Percentiles rank a stretch among this genome's conserved stretches.
phyloP scores from a whole-genome alignment of 2,888 invertebrate genomes.

The Cephus pulcher region DNA sequence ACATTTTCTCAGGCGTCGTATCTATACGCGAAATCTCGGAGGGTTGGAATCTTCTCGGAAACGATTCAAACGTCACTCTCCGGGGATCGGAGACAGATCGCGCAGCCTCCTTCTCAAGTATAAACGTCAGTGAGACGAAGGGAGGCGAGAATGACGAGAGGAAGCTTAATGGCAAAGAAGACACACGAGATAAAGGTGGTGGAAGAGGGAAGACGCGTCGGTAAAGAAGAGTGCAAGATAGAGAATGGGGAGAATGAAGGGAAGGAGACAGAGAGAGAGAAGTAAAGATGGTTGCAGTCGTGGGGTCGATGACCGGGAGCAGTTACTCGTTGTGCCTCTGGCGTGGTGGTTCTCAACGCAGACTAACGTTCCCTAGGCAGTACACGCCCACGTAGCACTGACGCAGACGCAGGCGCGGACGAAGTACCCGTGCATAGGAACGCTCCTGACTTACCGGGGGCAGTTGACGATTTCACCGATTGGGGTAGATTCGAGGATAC shows the following conservation, averaged over 20 bases:
- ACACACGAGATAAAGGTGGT: neutral
- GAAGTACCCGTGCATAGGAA: neutral
- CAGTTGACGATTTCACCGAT: neutral
- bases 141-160: neutral
- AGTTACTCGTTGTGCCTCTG: conserved; percentile 26
- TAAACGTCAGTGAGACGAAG: neutral
- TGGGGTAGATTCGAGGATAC: neutral
- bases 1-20: neutral
- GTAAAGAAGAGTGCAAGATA: neutral
- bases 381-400: neutral
- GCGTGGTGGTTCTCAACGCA: conserved; percentile 27
- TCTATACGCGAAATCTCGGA: neutral
- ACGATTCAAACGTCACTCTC: conserved; percentile 5
- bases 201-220: neutral
- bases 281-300: conserved; percentile 23
- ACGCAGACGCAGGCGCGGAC: neutral
- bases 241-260: neutral
- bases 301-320: conserved; percentile 34
- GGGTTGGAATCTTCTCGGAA: neutral
- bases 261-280: neutral
- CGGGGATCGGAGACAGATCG: neutral
- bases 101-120: neutral
- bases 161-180: neutral
- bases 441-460: neutral
- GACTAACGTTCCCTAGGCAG: neutral